Conservation (phyloP, 2,888 invertebrate genomes). For the Drosophila prostipennis region DNA sequence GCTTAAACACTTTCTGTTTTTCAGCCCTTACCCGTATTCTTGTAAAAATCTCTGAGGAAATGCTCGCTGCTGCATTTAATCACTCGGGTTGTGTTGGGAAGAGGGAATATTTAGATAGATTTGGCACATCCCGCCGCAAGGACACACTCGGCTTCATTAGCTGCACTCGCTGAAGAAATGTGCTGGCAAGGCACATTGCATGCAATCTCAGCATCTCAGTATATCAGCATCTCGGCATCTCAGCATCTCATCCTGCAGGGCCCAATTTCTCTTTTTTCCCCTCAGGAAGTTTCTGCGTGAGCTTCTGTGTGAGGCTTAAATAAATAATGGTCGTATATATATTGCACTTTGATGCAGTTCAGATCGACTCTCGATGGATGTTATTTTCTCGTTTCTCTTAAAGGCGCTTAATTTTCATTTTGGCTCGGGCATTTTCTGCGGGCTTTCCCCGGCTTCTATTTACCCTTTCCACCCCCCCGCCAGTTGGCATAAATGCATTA, state of each 20-base stretch:
- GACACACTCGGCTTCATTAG: constrained; percentile 66
- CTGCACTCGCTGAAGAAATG: constrained; percentile 65
- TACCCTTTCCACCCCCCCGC: neutral
- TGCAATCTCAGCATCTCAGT: constrained; percentile 68
- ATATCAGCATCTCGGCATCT: constrained; percentile 48
- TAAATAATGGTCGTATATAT: constrained; percentile 75
- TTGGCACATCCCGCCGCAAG: constrained; percentile 23
- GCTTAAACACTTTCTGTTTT: constrained; percentile 54
- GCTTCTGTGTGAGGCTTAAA: constrained; percentile 56
- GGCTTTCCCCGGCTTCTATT: constrained; percentile 6
- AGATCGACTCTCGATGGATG: constrained; percentile 53
- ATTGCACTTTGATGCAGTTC: constrained; percentile 51
- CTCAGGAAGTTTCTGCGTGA: constrained; percentile 11
- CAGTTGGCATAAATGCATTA: constrained; percentile 47
- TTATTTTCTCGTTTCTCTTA: constrained; percentile 26
- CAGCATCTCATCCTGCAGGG: constrained; percentile 20
- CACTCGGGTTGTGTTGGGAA: constrained; percentile 27
- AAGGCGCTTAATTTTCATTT: constrained; percentile 33
- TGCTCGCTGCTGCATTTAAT: constrained; percentile 24
- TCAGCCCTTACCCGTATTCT: constrained; percentile 14
- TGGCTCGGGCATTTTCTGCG: constrained; percentile 3
- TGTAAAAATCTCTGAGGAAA: neutral
- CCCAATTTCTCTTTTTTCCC: constrained; percentile 24
- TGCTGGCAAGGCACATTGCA: constrained; percentile 75
- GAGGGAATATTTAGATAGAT: constrained; percentile 40